Evolutionary conservation across 92 coral and sea anemone species (phyloP).

Genomic region (Phenganax stokvisi): DNA sequence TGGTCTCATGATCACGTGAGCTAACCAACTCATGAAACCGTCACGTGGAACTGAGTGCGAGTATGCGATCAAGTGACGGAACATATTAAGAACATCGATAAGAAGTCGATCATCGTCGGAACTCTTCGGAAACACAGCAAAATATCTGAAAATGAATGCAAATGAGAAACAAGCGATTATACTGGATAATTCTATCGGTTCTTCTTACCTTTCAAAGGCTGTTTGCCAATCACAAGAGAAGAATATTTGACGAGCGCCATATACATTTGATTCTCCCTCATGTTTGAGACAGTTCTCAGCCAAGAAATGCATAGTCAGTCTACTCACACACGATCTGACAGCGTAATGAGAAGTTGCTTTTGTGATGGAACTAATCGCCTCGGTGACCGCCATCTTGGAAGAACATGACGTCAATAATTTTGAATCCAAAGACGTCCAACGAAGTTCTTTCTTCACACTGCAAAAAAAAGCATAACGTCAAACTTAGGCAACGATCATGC

Average conservation of each 20-base stretch:
- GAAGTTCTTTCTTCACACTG: slow-evolving; percentile 59
- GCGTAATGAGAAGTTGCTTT: slow-evolving; percentile 74
- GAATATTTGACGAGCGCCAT: slow-evolving; percentile 49
- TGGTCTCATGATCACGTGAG: slow-evolving; percentile 58
- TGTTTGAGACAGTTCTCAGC: slow-evolving; percentile 50
- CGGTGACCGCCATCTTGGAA: slow-evolving; percentile 44
- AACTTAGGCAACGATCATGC: neutral
- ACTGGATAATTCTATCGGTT: neutral
- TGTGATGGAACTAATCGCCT: slow-evolving; percentile 53
- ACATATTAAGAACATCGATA: slow-evolving; percentile 56
- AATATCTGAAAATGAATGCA: slow-evolving; percentile 54
- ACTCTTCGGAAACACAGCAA: slow-evolving; percentile 81
- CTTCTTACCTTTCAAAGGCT: slow-evolving; percentile 73
- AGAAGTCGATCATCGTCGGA: slow-evolving; percentile 76
- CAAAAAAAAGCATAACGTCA: neutral
- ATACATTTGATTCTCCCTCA: neutral
- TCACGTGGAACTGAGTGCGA: slow-evolving; percentile 49
- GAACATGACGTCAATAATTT: slow-evolving; percentile 62
- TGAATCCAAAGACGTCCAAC: slow-evolving; percentile 63
- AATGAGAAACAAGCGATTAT: neutral
- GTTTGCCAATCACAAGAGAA: slow-evolving; percentile 68
- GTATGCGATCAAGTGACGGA: slow-evolving; percentile 41
- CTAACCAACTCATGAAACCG: slow-evolving; percentile 84
- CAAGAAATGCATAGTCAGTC: slow-evolving; percentile 56
- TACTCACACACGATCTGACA: slow-evolving; percentile 60